These are phyloP conservation scores for Pelusios castaneus DNA, from an alignment of 2,113 vertebrate genomes.

Conservation along the genomic window DNA sequence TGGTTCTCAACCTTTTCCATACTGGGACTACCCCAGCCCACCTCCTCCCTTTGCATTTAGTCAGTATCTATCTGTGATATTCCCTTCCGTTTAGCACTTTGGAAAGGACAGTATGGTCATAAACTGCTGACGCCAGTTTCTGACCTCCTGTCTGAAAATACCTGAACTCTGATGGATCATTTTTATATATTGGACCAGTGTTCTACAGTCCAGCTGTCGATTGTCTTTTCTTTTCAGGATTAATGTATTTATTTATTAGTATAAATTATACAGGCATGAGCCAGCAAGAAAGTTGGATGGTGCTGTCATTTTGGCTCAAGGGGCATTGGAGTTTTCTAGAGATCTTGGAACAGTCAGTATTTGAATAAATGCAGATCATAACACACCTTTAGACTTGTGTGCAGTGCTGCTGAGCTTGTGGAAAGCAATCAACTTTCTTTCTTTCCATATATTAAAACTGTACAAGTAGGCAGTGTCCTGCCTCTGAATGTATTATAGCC, in stretches of 20 bases:
- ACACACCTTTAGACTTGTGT: background rate
- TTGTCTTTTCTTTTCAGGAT: background rate
- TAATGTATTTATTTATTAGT: background rate
- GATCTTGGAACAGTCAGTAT: background rate
- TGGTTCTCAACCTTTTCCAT: background rate
- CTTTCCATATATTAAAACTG: background rate
- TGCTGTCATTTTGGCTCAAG: background rate
- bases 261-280: background rate
- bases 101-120: background rate
- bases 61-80: background rate
- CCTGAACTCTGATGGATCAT: background rate
- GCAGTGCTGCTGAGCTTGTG: background rate
- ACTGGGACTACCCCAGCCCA: background rate
- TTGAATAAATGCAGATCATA: slow-evolving; percentile 5
- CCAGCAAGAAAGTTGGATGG: background rate
- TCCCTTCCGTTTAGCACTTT: background rate
- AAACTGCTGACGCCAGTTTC: background rate
- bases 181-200: background rate
- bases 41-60: background rate
- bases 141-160: background rate
- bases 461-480: background rate
- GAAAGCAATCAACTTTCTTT: background rate
- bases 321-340: background rate
- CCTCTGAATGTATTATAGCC: background rate
- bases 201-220: background rate